A percentile compares a stretch with the other conserved stretches of the same genome.
These are phyloP conservation scores for Ommatoiulus sabulosus DNA, from an alignment of 2,888 invertebrate genomes.

Conservation along the genomic window DNA sequence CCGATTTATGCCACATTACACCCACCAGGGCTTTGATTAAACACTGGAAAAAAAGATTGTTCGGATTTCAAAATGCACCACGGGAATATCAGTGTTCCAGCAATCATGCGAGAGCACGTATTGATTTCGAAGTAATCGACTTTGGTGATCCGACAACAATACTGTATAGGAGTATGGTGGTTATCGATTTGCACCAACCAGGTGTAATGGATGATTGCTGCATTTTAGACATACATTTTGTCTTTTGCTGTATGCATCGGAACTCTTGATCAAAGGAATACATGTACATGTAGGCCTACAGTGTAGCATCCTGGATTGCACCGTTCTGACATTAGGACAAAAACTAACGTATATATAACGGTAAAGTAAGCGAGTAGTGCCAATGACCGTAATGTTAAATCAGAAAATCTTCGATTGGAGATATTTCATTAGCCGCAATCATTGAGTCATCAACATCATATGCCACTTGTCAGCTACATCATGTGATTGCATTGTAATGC, in stretches of 20 bases:
- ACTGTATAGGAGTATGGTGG: neutral
- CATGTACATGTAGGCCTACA: neutral
- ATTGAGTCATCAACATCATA: too few relatives aligned
- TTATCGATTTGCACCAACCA: conserved; percentile 5
- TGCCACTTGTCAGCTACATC: too few relatives aligned
- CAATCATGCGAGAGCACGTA: conserved; percentile 11
- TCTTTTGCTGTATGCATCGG: too few relatives aligned
- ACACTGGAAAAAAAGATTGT: neutral
- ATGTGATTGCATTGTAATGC: too few relatives aligned
- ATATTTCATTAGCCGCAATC: too few relatives aligned
- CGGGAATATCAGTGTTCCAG: neutral
- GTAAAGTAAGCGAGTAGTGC: too few relatives aligned
- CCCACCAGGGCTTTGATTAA: conserved; percentile 10
- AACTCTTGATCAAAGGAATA: neutral
- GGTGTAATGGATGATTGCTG: neutral
- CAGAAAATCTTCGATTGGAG: too few relatives aligned
- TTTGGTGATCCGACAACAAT: neutral
- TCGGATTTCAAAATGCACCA: neutral
- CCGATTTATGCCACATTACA: conserved; percentile 27
- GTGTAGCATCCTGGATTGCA: too few relatives aligned
- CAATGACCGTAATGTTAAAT: too few relatives aligned
- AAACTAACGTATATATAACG: too few relatives aligned
- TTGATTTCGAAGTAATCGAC: neutral
- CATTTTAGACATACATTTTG: neutral
- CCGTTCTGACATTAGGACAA: too few relatives aligned